Conservation (phyloP, 1,140 invertebrate species). For the Radopholus similis region DNA sequence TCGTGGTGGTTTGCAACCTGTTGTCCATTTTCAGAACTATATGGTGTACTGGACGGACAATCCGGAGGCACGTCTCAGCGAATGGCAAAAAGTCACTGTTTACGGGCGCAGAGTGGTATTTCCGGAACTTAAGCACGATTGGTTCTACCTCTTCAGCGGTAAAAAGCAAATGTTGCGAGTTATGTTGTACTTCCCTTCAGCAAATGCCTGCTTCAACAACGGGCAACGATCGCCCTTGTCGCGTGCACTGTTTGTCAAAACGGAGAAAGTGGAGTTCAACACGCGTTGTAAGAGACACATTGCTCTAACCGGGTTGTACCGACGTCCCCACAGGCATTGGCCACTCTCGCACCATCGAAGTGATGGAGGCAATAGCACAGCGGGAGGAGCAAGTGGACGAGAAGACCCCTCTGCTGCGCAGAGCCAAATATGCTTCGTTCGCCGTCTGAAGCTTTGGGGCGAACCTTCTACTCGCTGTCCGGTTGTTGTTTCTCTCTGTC, state of each 20-base stretch:
- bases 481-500: no score
- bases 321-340: conserved; percentile 43
- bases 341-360: conserved; percentile 57
- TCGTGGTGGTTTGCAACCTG: no score
- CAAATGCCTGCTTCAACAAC: conserved; percentile 57
- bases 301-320: neutral
- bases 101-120: conserved; percentile 53
- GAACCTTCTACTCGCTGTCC: no score
- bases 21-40: conserved; percentile 45
- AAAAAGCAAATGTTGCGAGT: no score
- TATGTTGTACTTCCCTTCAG: conserved; percentile 52
- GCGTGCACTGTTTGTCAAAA: conserved; percentile 56
- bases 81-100: conserved; percentile 57
- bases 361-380: conserved; percentile 55
- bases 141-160: conserved; percentile 48
- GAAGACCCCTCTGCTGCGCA: conserved; percentile 47
- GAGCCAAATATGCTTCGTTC: conserved; percentile 54
- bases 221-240: conserved; percentile 58
- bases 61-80: conserved; percentile 44
- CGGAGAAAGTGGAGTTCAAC: conserved; percentile 59
- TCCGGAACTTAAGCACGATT: conserved; percentile 59
- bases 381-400: conserved; percentile 49
- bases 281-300: conserved; percentile 43
- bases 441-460: conserved; percentile 23
- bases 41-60: conserved; percentile 60